Evolutionary conservation across 1,140 invertebrate genomes (phyloP), one percentile per base, ranked within the genome.

Genomic region (Pararge aegeria): DNA sequence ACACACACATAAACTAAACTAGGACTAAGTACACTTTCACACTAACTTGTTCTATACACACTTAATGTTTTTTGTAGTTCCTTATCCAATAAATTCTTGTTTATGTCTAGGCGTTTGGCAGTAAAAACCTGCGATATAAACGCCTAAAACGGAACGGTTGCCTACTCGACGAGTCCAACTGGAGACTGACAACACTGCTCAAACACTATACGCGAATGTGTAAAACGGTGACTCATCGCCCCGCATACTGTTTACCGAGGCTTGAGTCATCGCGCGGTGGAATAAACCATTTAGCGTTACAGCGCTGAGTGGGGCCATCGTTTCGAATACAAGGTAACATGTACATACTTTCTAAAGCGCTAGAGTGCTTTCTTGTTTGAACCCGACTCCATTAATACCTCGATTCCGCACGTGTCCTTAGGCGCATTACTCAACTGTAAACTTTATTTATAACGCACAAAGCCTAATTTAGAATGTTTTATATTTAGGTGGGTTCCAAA

Each of bases 191-290:
- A 89, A 89, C 84, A 86, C 80, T 68, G 81, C 80, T 84, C 81
- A 86, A 89, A 89, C 81, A 84, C 86, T 86, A 83, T 83, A 89
- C 86, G 86, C 86, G 83, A 89, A 87, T 89, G 86, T 89, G 86
- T 89, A 87, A 86, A 89, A 87, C 78, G 84, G 86, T 89, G 86
- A 89, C 86, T 89, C 86, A 89, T 87, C 86, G 86, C 80, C 84
- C 86, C 84, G 86, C 86, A 89, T 89, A 87, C 86, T 89, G 87
- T 89, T 89, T 89, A 87, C 83, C 82, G 82, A 87, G 78, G 83
- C 86, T 85, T 87, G 87, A 89, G 84, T 89, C 87, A 89, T 89
- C 87, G 84, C 72, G 64, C 66, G 61, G 75, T 72, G 56, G 58
- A 64, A 75, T 73, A 70, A 61, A 63, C 67, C 64, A 57, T 51